Conservation (phyloP, 2,888 invertebrate genomes). For the Eurytoma californica region DNA sequence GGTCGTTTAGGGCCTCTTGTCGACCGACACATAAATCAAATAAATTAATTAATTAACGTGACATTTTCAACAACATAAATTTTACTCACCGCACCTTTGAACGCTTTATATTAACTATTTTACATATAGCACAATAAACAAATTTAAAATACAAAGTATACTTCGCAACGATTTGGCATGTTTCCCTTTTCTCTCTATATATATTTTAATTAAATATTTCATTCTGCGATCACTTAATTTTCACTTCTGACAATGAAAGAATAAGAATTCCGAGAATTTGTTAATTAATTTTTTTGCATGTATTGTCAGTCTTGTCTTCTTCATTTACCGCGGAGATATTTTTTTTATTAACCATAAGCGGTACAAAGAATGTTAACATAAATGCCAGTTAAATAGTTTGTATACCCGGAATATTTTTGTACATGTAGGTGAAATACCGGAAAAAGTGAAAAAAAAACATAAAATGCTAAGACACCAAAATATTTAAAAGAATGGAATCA, state of each 20-base stretch:
- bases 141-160: slow-evolving; percentile 57
- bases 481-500: slow-evolving; percentile 12
- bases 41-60: slow-evolving; percentile 52
- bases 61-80: slow-evolving; percentile 50
- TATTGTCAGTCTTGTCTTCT: slow-evolving; percentile 66
- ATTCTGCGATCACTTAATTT: slow-evolving; percentile 38
- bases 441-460: slow-evolving; percentile 33
- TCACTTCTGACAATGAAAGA: slow-evolving; percentile 39
- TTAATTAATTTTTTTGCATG: slow-evolving; percentile 56
- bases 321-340: slow-evolving; percentile 38
- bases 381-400: slow-evolving; percentile 50
- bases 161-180: slow-evolving; percentile 58
- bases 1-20: slow-evolving; percentile 18
- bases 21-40: slow-evolving; percentile 39
- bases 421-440: slow-evolving; percentile 35
- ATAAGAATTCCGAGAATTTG: slow-evolving; percentile 43
- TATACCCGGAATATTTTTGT: slow-evolving; percentile 38
- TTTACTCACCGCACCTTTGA: slow-evolving; percentile 52
- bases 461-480: slow-evolving; percentile 44
- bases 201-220: slow-evolving; percentile 35
- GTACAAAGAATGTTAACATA: slow-evolving; percentile 53
- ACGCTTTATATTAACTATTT: slow-evolving; percentile 51
- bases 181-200: slow-evolving; percentile 36
- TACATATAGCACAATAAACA: slow-evolving; percentile 51
- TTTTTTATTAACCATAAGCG: slow-evolving; percentile 7